phyloP scores from a whole-genome alignment of 2,113 vertebrate species.

The Apteryx owenii region DNA sequence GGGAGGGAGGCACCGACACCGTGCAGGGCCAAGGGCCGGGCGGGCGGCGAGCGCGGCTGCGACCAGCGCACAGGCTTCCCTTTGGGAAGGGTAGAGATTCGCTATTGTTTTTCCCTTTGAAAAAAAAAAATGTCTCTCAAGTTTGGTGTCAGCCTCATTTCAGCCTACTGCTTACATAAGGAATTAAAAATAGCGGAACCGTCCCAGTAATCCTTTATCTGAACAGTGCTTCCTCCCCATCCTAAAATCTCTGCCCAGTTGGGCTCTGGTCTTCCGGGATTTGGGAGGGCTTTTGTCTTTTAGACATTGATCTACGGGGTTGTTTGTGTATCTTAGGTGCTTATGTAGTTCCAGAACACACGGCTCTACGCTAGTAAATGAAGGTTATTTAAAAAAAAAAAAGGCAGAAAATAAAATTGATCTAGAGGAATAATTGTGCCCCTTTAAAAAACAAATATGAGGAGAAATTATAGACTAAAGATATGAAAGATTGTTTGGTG shows the following conservation, averaged over 20 bases:
- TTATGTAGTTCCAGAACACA: background rate
- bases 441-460: background rate
- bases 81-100: rapidly evolving
- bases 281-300: slow-evolving; percentile 53
- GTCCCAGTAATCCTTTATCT: background rate
- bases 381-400: background rate
- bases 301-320: background rate
- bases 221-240: background rate
- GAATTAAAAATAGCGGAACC: slow-evolving; percentile 38
- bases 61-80: too few relatives aligned
- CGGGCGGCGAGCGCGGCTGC: too few relatives aligned
- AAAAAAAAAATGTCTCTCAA: too few relatives aligned
- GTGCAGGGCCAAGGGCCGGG: too few relatives aligned
- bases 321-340: background rate
- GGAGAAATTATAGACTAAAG: background rate
- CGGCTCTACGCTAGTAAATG: background rate
- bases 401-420: background rate
- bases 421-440: background rate
- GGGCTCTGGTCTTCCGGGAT: background rate
- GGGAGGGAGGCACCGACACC: too few relatives aligned
- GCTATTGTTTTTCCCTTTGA: background rate
- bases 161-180: slow-evolving; percentile 43
- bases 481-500: background rate
- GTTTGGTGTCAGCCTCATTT: slow-evolving; percentile 15
- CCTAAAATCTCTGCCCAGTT: background rate